Evolutionary conservation across 2,113 vertebrate genomes (phyloP), one percentile per base, ranked within the genome.

Genomic region (Shinisaurus crocodilurus): DNA sequence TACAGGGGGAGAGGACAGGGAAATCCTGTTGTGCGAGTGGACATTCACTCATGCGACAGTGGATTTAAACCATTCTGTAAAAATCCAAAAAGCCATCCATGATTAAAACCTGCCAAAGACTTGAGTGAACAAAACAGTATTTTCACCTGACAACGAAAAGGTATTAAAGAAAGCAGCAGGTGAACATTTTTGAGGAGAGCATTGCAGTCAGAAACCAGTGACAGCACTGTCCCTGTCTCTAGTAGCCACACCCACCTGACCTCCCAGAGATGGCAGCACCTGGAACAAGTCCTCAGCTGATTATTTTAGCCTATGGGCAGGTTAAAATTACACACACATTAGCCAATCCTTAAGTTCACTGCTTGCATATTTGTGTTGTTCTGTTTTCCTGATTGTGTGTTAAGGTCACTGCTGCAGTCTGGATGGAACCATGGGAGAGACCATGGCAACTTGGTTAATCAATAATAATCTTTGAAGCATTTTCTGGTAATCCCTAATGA

Each of bases 401-500:
- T 86, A 43, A 16, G 54, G 82, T 83, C 0, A 0, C 79, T 91
- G 72, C 88, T 87, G 54, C 81, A 67, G 37, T 84, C 1, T 34
- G 8, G 85, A 69, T 13, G 63, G 69, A 93, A n/a, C 3, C 48
- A 90, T 5, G 50, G 37, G 81, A 92, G 37, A 87, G 82, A 80
- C 85, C 13, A 70, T 5, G 27, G 34, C 74, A 5, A 40, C 63
- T 40, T 65, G 20, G 50, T 89, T 90, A 81, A 81, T 93, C 75
- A 85, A 70, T 65, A 89, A 88, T 32, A 92, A 93, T 43, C 57
- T 91, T 89, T 90, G 92, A 91, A 95, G 54, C 93, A 95, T 90
- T 93, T 95, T 92, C 82, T 89, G 32, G 82, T 86, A 90, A 29
- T 82, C 89, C 27, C 16, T 1, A 0, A 90, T 85, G 67, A 54